Evolutionary conservation across 2,888 invertebrate genomes (phyloP).

Genomic region (Sphaerophoria taeniata): DNA sequence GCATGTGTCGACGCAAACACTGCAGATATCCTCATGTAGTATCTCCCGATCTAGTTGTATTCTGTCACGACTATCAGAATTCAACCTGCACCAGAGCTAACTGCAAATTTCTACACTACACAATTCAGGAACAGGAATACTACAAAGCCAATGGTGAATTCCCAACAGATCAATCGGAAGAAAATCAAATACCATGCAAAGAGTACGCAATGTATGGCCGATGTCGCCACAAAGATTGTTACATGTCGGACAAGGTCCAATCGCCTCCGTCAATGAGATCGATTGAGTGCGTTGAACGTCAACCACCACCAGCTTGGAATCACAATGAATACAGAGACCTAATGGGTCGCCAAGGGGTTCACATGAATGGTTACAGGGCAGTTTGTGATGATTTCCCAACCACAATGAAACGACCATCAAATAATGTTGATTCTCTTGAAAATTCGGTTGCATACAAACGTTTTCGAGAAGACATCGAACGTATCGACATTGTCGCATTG

Average conservation of each 20-base stretch:
- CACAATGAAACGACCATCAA: slow-evolving; percentile 65
- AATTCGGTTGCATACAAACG: slow-evolving; percentile 70
- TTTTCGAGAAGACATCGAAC: slow-evolving; percentile 75
- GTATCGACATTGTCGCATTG: slow-evolving; percentile 75
- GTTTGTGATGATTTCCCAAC: slow-evolving; percentile 69
- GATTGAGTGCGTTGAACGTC: slow-evolving; percentile 45
- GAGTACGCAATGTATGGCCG: slow-evolving; percentile 76
- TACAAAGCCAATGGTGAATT: slow-evolving; percentile 89
- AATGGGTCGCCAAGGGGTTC: slow-evolving; percentile 24
- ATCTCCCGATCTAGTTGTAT: slow-evolving; percentile 80
- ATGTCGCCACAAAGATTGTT: slow-evolving; percentile 73
- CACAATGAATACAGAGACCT: slow-evolving; percentile 57
- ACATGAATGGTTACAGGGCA: slow-evolving; percentile 44
- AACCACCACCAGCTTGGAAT: slow-evolving; percentile 59
- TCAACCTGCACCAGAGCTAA: slow-evolving; percentile 88
- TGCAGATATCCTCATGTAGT: slow-evolving; percentile 77
- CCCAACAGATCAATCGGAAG: slow-evolving; percentile 82
- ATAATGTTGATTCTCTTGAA: slow-evolving; percentile 50
- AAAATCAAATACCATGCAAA: slow-evolving; percentile 77
- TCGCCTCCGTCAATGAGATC: slow-evolving; percentile 30
- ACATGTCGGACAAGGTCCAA: slow-evolving; percentile 29
- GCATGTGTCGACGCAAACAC: slow-evolving; percentile 83
- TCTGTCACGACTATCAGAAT: slow-evolving; percentile 89
- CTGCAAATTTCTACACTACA: slow-evolving; percentile 90
- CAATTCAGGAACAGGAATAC: slow-evolving; percentile 89